Conservation (phyloP, 2,888 invertebrate species). For the Coenonympha arcania region DNA sequence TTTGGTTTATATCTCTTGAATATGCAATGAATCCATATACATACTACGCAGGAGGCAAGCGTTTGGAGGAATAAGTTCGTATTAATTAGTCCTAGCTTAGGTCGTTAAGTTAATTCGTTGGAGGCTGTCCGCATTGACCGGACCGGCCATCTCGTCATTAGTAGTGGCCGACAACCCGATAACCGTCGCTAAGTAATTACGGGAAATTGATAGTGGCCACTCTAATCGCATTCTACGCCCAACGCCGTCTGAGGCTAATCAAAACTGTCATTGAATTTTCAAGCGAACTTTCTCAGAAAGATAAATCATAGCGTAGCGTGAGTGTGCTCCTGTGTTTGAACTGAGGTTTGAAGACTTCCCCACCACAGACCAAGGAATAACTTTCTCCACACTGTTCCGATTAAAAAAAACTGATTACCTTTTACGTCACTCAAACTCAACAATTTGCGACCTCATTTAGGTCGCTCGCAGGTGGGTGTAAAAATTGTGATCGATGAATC, state of each 20-base stretch:
- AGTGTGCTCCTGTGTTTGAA: too few species aligned
- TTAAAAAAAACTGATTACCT: too few species aligned
- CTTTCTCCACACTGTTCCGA: too few species aligned
- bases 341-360: too few species aligned
- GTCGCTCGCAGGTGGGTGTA: conserved; percentile 14
- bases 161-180: conserved; percentile 43
- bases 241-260: conserved; percentile 23
- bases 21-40: too few species aligned
- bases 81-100: background rate
- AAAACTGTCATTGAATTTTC: background rate
- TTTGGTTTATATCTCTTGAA: too few species aligned
- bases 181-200: conserved; percentile 25
- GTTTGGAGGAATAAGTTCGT: too few species aligned
- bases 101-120: conserved; percentile 1
- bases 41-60: too few species aligned
- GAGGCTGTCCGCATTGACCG: conserved; percentile 11
- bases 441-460: conserved; percentile 16
- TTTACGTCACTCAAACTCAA: too few species aligned
- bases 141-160: conserved; percentile 46
- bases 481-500: conserved; percentile 22
- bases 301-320: too few species aligned
- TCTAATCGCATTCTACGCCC: conserved; percentile 41
- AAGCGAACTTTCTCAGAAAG: too few species aligned
- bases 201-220: conserved; percentile 54
- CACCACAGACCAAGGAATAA: too few species aligned